phyloP scores from a whole-genome alignment of 2,888 invertebrate genomes.

The Boloria euphrosyne region DNA sequence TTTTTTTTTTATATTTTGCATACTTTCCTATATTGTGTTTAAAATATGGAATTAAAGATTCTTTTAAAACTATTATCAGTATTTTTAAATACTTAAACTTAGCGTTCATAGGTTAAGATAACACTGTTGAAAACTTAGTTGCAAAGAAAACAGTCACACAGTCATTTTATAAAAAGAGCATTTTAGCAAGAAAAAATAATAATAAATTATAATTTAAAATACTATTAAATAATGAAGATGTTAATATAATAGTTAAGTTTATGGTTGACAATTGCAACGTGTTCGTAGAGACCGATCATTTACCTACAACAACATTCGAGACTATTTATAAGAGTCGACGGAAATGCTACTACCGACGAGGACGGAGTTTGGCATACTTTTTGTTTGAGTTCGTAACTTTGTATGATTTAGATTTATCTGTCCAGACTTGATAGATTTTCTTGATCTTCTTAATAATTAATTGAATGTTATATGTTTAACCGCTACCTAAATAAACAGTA shows the following conservation, averaged over 20 bases:
- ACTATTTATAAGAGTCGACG: constrained; percentile 55
- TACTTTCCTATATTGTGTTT: too few relatives aligned
- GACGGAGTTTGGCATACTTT: constrained; percentile 29
- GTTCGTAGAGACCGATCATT: constrained; percentile 39
- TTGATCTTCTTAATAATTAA: constrained; percentile 14
- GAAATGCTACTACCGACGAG: constrained; percentile 43
- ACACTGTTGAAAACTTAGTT: too few relatives aligned
- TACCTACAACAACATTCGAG: constrained; percentile 46
- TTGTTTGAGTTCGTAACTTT: constrained; percentile 28
- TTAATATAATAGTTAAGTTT: background rate
- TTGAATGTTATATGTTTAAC: constrained; percentile 12
- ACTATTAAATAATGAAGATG: too few relatives aligned
- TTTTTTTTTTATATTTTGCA: too few relatives aligned
- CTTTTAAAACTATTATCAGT: too few relatives aligned
- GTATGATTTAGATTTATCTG: constrained; percentile 26
- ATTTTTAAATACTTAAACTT: too few relatives aligned
- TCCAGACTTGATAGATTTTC: constrained; percentile 16
- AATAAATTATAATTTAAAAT: too few relatives aligned
- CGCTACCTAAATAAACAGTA: background rate
- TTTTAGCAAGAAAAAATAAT: too few relatives aligned
- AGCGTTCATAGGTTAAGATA: too few relatives aligned
- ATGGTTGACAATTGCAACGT: constrained; percentile 40
- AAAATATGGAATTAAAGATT: too few relatives aligned
- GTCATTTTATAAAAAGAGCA: too few relatives aligned
- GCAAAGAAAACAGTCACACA: too few relatives aligned